Conservation (phyloP, 2,113 vertebrate genomes). For the Corythornis vintsioides region DNA sequence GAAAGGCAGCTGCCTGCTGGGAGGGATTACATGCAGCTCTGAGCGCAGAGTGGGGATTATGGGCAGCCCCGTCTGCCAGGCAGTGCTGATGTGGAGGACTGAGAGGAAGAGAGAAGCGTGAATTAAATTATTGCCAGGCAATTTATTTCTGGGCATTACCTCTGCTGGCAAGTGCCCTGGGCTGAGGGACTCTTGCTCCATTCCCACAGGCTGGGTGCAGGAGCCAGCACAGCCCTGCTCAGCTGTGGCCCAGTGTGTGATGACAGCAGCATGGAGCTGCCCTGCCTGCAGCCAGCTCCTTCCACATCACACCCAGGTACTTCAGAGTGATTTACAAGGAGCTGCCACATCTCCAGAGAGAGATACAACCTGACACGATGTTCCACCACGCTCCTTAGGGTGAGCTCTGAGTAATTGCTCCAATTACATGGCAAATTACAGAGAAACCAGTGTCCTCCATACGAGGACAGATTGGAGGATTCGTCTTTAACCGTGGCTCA, state of each 20-base stretch:
- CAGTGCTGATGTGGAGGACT: not conserved
- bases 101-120: not conserved
- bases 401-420: constrained; percentile 10
- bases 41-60: not conserved
- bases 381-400: not conserved
- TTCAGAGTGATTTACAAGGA: not conserved
- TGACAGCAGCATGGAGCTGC: not conserved
- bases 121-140: not conserved
- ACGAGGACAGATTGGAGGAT: not conserved
- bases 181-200: not conserved
- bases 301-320: not conserved
- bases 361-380: not conserved
- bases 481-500: not conserved
- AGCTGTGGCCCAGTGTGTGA: not conserved
- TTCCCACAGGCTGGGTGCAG: not conserved
- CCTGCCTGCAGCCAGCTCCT: not conserved
- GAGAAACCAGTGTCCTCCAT: not conserved
- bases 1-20: not conserved
- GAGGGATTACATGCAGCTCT: not conserved
- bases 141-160: not conserved
- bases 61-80: not conserved
- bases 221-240: not conserved
- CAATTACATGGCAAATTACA: not conserved
- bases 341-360: not conserved
- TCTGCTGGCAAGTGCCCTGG: not conserved